Conservation (phyloP, 2,797 vertebrate genomes). For the Rhynchonycteris naso region DNA sequence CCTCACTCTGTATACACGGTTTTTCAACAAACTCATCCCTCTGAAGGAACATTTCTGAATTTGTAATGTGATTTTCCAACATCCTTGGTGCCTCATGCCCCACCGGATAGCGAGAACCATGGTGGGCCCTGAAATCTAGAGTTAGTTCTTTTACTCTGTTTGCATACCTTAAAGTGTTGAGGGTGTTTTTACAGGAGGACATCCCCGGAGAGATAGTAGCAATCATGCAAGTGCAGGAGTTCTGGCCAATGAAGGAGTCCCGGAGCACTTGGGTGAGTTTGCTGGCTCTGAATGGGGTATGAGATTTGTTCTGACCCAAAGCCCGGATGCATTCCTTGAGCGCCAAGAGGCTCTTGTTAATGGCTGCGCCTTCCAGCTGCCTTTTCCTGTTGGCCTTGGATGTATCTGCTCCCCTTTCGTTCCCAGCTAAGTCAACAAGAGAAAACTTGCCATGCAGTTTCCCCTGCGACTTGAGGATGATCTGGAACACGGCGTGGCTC, state of each 20-base stretch:
- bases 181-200: constrained; percentile 91
- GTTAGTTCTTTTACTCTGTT: constrained; percentile 84
- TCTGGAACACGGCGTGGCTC: constrained; percentile 93
- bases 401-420: constrained; percentile 90
- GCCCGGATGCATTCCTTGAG: constrained; percentile 93
- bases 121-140: constrained; percentile 20
- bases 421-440: constrained; percentile 92
- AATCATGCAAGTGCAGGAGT: constrained; percentile 94
- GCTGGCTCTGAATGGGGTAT: constrained; percentile 92
- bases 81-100: not conserved
- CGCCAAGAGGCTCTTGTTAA: constrained; percentile 93
- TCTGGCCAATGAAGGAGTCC: constrained; percentile 94
- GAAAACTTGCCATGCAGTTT: constrained; percentile 93
- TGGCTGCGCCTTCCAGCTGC: constrained; percentile 91
- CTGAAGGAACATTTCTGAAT: constrained; percentile 21
- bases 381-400: constrained; percentile 91
- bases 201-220: constrained; percentile 92
- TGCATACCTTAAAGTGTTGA: constrained; percentile 92
- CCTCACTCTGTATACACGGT: not conserved
- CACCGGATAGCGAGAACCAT: not conserved
- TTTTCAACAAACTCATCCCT: constrained; percentile 21
- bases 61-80: not conserved
- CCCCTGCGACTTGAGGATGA: constrained; percentile 88
- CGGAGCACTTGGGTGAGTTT: constrained; percentile 93
- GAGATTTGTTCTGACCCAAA: constrained; percentile 91